Evolutionary conservation across 2,888 invertebrate species (phyloP).

Genomic region (Aethes cnicana): DNA sequence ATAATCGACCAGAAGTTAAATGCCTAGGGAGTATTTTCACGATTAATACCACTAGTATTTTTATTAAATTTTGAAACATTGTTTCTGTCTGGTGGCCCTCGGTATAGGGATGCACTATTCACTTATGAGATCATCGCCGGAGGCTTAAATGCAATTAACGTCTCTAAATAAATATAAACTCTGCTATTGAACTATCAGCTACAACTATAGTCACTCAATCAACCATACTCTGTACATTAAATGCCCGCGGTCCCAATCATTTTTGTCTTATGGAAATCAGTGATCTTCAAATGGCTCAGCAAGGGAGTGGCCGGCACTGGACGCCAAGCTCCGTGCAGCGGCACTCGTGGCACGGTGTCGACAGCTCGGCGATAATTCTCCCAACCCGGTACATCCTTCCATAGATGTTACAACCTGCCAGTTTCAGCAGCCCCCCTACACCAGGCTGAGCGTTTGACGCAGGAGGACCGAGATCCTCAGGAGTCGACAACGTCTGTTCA

Average conservation of each 20-base stretch:
- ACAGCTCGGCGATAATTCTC: constrained; percentile 90
- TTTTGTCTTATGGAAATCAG: neutral
- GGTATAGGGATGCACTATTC: constrained; percentile 30
- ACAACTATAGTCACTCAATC: constrained; percentile 31
- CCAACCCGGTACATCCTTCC: constrained; percentile 94
- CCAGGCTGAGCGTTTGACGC: constrained; percentile 39
- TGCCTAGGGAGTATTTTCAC: no score
- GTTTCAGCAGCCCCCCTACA: constrained; percentile 84
- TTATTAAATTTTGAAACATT: no score
- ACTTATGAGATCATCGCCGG: constrained; percentile 59
- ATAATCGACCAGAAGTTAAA: no score
- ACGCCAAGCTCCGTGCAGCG: constrained; percentile 94
- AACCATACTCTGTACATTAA: constrained; percentile 48
- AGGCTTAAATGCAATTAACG: constrained; percentile 41
- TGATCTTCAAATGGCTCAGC: constrained; percentile 48
- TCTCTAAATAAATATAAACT: constrained; percentile 44
- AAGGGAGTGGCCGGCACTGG: constrained; percentile 87
- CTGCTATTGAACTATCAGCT: constrained; percentile 30
- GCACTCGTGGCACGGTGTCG: constrained; percentile 91
- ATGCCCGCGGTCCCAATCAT: constrained; percentile 31
- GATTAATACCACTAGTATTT: no score
- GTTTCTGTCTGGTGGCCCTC: constrained; percentile 33
- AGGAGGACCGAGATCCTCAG: constrained; percentile 43
- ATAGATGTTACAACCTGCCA: constrained; percentile 95
- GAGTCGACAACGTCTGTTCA: constrained; percentile 39